These are phyloP conservation scores for Pollenia angustigena DNA, from an alignment of 2,888 invertebrate species.

Conservation along the genomic window DNA sequence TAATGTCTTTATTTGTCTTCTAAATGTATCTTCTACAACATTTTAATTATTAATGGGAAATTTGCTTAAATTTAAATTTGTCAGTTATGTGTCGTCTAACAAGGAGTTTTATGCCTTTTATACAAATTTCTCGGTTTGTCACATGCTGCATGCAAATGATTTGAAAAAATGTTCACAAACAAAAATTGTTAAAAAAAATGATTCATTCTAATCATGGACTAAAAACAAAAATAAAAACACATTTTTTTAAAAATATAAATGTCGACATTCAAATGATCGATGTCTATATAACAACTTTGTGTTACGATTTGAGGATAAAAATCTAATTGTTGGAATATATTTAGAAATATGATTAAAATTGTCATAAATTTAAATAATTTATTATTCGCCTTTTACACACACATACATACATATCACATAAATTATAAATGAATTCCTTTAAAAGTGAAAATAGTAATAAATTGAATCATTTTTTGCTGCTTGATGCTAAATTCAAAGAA, in stretches of 20 bases:
- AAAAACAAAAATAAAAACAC: background rate
- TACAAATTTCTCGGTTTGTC: background rate
- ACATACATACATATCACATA: background rate
- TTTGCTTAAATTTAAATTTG: constrained; percentile 22
- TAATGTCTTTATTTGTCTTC: background rate
- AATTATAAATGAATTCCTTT: constrained; percentile 1
- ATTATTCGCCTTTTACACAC: background rate
- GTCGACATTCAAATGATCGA: constrained; percentile 30
- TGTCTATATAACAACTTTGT: constrained; percentile 4
- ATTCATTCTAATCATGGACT: constrained; percentile 14
- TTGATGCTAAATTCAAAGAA: background rate
- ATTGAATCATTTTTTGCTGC: background rate
- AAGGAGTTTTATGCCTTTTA: constrained; percentile 44
- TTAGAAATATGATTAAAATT: constrained; percentile 24
- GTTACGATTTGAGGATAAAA: background rate
- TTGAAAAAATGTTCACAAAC: background rate
- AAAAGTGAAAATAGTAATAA: background rate
- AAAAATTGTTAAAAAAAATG: constrained; percentile 22
- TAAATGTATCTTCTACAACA: constrained; percentile 12
- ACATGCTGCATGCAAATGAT: constrained; percentile 48
- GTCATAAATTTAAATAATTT: constrained; percentile 27
- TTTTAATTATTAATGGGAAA: constrained; percentile 27
- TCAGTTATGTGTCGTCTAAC: constrained; percentile 33
- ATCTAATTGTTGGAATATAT: background rate
- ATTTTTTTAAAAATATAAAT: constrained; percentile 1